A percentile compares a stretch with the other conserved stretches of the same genome.
Conservation (phyloP, 2,888 invertebrate genomes). For the Erebia aethiops region DNA sequence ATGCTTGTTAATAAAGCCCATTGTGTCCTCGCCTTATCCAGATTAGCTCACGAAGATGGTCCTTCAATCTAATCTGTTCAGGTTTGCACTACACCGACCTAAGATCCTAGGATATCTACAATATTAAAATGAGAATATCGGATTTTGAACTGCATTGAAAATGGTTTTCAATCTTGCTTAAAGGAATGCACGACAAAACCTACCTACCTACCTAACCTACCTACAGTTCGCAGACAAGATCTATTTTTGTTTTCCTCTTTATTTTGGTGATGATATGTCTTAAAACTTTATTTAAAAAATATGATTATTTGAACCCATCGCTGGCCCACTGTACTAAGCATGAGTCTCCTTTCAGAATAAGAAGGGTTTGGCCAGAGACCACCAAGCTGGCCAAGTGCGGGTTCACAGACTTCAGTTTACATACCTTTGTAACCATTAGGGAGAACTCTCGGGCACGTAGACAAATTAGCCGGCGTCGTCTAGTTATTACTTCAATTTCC, state of each 20-base stretch:
- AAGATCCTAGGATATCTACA: constrained; percentile 9
- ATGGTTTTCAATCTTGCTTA: background rate
- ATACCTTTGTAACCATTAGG: background rate
- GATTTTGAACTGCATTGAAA: background rate
- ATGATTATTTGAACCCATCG: too few species aligned
- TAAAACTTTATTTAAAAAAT: too few species aligned
- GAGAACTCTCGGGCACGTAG: too few species aligned
- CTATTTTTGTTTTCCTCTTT: too few species aligned
- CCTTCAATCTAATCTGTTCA: constrained; percentile 34
- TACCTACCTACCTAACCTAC: too few species aligned
- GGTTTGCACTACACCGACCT: constrained; percentile 24
- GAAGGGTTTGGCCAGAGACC: too few species aligned
- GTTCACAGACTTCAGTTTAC: too few species aligned
- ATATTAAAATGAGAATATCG: background rate
- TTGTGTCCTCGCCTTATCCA: constrained; percentile 62
- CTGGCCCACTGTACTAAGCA: too few species aligned
- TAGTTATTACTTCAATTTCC: constrained; percentile 5
- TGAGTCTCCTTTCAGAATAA: too few species aligned
- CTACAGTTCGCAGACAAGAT: too few species aligned
- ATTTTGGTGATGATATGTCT: background rate
- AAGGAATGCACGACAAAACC: background rate
- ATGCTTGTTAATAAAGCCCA: constrained; percentile 77
- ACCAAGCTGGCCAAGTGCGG: too few species aligned
- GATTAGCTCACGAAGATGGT: constrained; percentile 57
- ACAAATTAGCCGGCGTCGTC: too few species aligned